Evolutionary conservation across 2,113 vertebrate genomes (phyloP), one percentile per base, ranked within the genome.

Genomic region (Sorex fumeus): DNA sequence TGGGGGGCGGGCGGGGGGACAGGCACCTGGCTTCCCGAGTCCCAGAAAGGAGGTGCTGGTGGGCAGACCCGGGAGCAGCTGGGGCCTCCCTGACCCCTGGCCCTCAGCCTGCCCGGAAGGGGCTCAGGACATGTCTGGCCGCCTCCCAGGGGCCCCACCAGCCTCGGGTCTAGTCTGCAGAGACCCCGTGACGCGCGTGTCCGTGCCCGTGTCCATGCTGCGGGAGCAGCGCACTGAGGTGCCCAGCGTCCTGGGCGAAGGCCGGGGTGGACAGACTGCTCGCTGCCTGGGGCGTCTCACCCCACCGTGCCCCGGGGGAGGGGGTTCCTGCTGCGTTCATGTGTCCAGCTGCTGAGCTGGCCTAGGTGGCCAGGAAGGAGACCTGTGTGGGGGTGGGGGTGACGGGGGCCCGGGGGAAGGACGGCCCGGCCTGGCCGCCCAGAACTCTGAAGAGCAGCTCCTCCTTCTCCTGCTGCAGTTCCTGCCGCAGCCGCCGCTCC

Each of bases 361-460:
- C 89, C 94, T 98, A 98, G 2, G 95, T 98, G 92, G 97, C 95
- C 9, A 98, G 96, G 92, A 97, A 96, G 4, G 98, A 95, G 95
- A 97, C 95, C 72, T 98, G 97, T 0, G 95, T 43, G 1, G 96
- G 36, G 0, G 97, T 43, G 1, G 96, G 36, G 1, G 97, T 32
- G 2, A 93, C 8, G 28, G 93, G 77, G 4, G 97, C 82, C 95
- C 98, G 93, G 32, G 98, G 97, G 93, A 98, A 98, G 76, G 97
- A 88, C 1, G 96, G 95, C 11, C 98, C 87, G 0, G 98, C 97
- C 15, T 98, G 98, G 0, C 97, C 78, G 4, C 98, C 98, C 0
- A 98, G 96, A 94, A 99, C 96, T 0, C 98, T 98, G 97, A 98
- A 99, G 79, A 99, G 95, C 93, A 99, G 97, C 97, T 99, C 98